Percentiles rank a stretch among this genome's conserved stretches.
These are phyloP conservation scores for Trichopria drosophilae DNA, from an alignment of 2,888 invertebrate species.

Conservation along the genomic window DNA sequence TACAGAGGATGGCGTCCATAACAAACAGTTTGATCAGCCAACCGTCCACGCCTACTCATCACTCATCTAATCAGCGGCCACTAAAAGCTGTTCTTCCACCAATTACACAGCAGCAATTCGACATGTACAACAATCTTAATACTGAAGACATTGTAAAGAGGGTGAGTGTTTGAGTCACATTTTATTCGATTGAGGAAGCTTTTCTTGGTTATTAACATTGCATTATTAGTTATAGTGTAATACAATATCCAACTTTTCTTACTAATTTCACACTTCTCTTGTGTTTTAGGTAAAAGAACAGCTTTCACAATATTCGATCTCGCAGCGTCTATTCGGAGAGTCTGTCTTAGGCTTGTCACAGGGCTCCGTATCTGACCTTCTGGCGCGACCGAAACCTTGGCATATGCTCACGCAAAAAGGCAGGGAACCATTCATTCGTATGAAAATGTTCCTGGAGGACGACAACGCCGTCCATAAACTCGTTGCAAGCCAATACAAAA, in stretches of 20 bases:
- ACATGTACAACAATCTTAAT: constrained; percentile 95
- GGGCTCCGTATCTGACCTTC: constrained; percentile 95
- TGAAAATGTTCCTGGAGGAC: constrained; percentile 97
- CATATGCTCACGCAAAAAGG: constrained; percentile 98
- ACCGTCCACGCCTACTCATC: constrained; percentile 83
- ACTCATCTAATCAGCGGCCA: constrained; percentile 81
- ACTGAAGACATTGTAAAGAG: constrained; percentile 98
- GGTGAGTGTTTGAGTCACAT: constrained; percentile 52
- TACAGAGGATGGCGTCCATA: constrained; percentile 97
- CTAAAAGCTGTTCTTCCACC: constrained; percentile 96
- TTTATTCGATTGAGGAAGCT: constrained; percentile 8
- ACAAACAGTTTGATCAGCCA: constrained; percentile 95
- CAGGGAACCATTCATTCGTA: constrained; percentile 93
- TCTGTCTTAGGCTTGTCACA: constrained; percentile 95
- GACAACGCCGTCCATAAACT: constrained; percentile 93
- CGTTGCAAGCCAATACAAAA: constrained; percentile 96
- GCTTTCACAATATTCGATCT: constrained; percentile 92
- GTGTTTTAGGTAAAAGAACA: constrained; percentile 80
- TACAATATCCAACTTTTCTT: neutral
- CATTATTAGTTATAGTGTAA: neutral
- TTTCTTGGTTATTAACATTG: too few species aligned
- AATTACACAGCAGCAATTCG: constrained; percentile 98
- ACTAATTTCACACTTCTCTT: constrained; percentile 26
- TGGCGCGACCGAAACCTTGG: constrained; percentile 98
- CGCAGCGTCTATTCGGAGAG: constrained; percentile 97